Base-by-base conservation (phyloP, 2,888 invertebrate species). In the Cephus pygmeus region DNA sequence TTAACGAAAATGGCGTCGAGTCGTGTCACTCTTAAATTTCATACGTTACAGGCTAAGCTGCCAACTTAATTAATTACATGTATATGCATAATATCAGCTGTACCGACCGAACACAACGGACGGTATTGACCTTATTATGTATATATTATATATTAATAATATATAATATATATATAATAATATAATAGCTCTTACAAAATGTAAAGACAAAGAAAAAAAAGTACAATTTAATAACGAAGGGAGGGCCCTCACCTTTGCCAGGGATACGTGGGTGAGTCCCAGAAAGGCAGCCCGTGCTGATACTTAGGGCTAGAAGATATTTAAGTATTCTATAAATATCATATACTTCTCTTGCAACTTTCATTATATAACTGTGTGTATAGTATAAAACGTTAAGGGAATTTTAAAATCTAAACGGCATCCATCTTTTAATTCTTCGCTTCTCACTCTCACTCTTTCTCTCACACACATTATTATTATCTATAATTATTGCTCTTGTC, bases 361-460 rank as follows among this genome's bases (percentile, higher is more conserved):
- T 81, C 85, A 80, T 87, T 84, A 85, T 85, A 86, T 83, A 80
- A 77, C 73, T 86, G 78, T 85, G 81, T 85, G 81, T 83, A 84
- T 83, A 85, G 82, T 86, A 86, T 85, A 88, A 90, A 90, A 88
- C 85, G 83, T 85, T 86, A 85, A 83, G 84, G 84, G 88, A 85
- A 80, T 85, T 86, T 86, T 87, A 87, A 83, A 86, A 82, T 84
- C 87, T 88, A 90, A 89, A 84, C 85, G 84, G 79, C 83, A 15
- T 40, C 40, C 40, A 40, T 40, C 40, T 40, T 40, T 40, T 40
- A 40, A 40, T 40, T 40, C 40, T 40, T 40, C 40, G 15, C 40
- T 40, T 40, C 4, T 40, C 40, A 1, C 40, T 40, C 40, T 1
- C 40, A 6, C 15, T 40, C 40, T 15, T 0, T 75, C 77, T 81